A percentile compares a stretch with the other conserved stretches of the same genome.
Conservation (phyloP, 2,797 vertebrate genomes). For the Karalla daura region DNA sequence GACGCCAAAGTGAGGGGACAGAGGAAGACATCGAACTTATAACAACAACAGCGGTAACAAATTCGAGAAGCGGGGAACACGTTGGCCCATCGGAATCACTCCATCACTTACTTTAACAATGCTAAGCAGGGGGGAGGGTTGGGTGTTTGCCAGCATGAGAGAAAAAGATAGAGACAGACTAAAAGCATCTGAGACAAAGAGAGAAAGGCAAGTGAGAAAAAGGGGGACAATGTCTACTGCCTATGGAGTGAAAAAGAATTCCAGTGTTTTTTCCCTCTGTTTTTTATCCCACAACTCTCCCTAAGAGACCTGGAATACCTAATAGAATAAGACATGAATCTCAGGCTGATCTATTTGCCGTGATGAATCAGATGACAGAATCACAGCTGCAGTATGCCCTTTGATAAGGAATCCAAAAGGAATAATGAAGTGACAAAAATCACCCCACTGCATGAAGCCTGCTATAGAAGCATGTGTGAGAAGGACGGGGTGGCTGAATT, state of each 20-base stretch:
- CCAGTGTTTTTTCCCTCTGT: slow-evolving; percentile 38
- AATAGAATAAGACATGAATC: slow-evolving; percentile 67
- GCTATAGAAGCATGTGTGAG: slow-evolving; percentile 12
- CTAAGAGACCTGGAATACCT: slow-evolving; percentile 49
- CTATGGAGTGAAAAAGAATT: slow-evolving; percentile 30
- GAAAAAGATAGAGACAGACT: slow-evolving; percentile 9
- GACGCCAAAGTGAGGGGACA: slow-evolving; percentile 53
- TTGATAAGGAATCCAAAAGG: slow-evolving; percentile 70
- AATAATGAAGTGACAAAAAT: slow-evolving; percentile 62
- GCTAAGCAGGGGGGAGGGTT: slow-evolving; percentile 14
- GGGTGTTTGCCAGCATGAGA: slow-evolving; percentile 13
- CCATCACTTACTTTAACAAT: slow-evolving; percentile 51
- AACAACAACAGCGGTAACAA: slow-evolving; percentile 55
- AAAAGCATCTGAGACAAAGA: slow-evolving; percentile 31
- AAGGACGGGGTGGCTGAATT: slow-evolving; percentile 19
- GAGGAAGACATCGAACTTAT: slow-evolving; percentile 65
- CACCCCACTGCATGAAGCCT: slow-evolving; percentile 7
- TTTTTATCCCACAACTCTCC: slow-evolving; percentile 34
- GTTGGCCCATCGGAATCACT: slow-evolving; percentile 42
- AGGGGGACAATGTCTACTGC: slow-evolving; percentile 16
- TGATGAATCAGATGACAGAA: slow-evolving; percentile 60
- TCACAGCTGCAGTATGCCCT: slow-evolving; percentile 67
- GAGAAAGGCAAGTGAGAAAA: background rate
- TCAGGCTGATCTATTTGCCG: slow-evolving; percentile 56
- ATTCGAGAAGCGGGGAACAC: slow-evolving; percentile 43